Evolutionary conservation across 1,140 invertebrate genomes (phyloP), one percentile per base, ranked within the genome.

Genomic region (Oryctes rhinoceros): DNA sequence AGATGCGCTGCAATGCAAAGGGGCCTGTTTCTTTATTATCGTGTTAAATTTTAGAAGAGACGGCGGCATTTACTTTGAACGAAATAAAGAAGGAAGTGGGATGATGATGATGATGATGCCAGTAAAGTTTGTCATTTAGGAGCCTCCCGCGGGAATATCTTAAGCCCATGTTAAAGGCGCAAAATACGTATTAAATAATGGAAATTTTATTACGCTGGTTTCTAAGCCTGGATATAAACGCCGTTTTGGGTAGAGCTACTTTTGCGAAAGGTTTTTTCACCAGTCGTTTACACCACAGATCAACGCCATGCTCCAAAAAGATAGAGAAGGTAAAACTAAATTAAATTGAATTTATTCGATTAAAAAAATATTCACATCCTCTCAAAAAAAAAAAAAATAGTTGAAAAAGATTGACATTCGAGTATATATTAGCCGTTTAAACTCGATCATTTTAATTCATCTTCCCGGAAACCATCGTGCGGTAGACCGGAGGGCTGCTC

Each of bases 161-260:
- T 53, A 53, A 53, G 11, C 49, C 49, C 13, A 53, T 7, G n/a
- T 53, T 53, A 53, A 53, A 53, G 4, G 13, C n/a, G 49, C 11
- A 53, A 53, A 53, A 53, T 53, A 11, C 49, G 49, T 53, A 53
- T 53, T 53, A 53, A 53, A 53, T 53, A 53, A 53, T 53, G 49
- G 49, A 53, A 18, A 53, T 7, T 53, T 53, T 53, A 53, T 53
- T 53, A 53, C 13, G 13, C 9, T 11, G 11, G 49, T 53, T 53
- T 53, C n/a, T 53, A 53, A 30, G 24, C 24, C 24, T 30, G 24
- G 24, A 30, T 30, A 30, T 30, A 30, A 30, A 30, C 0, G 24
- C 0, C 2, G 24, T 2, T 30, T 30, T 30, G 0, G 24, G 2
- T 0, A 30, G 24, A 30, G 24, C 24, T 30, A 30, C 24, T 30